These are phyloP conservation scores for Carassius gibelio DNA, from an alignment of 2,113 vertebrate species.

Conservation along the genomic window DNA sequence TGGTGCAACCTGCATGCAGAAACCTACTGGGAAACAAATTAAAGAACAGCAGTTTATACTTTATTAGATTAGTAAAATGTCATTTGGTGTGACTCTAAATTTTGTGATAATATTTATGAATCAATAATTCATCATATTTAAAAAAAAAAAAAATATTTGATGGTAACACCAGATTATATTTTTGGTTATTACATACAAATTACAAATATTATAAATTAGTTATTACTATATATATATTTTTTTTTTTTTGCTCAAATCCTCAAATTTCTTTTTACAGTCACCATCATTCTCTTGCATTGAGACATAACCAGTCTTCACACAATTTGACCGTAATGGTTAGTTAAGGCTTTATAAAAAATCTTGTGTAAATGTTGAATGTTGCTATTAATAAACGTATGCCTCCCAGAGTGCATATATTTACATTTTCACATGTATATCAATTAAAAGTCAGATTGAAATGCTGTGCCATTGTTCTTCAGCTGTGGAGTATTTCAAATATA, in stretches of 20 bases:
- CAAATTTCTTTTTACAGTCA: slow-evolving; percentile 3
- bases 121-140: neutral
- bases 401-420: neutral
- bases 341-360: neutral
- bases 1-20: neutral
- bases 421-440: neutral
- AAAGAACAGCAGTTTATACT: neutral
- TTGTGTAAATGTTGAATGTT: neutral
- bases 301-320: neutral
- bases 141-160: neutral
- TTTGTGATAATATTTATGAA: neutral
- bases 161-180: neutral
- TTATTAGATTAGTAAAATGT: neutral
- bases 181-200: neutral
- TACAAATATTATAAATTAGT: no score
- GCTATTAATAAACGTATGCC: neutral
- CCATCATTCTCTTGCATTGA: neutral
- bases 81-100: neutral
- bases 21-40: neutral
- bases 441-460: neutral
- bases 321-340: neutral
- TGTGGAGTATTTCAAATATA: neutral
- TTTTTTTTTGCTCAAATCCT: no score
- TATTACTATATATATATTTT: no score
- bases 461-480: neutral